Base-by-base conservation (phyloP, 2,888 invertebrate species). In the Protophormia terraenovae region DNA sequence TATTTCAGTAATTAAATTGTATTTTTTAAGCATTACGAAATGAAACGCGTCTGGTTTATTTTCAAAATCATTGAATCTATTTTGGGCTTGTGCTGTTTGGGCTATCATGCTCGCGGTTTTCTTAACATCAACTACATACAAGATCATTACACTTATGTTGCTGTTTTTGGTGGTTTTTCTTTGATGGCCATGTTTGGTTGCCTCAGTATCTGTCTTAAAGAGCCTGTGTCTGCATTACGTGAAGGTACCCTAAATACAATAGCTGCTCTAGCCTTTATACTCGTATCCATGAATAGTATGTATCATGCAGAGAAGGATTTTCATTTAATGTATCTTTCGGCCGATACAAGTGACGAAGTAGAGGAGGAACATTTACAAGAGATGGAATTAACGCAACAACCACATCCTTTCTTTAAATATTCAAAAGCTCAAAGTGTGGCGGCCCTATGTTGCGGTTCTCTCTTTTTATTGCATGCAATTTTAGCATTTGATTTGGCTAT, bases 391-490 rank as follows among this genome's bases (percentile, higher is more conserved):
- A 88, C 89, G 50, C 88, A 88, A 45, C 78, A 78, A 10, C 32
- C 82, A 2, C 90, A 91, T 86, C 87, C 88, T 0, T 90, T 89
- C 72, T 90, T 90, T 76, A 83, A 81, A 8, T 78, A 88, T 22
- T 89, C 88, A 22, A 90, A 89, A 50, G 75, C 84, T n/a, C 90
- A 91, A 72, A 89, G 90, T 32, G 88, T 90, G n/a, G 73, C 88
- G 0, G 87, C 90, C 0, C 75, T 90, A 12, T 45, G 83, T 12
- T 87, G 87, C 19, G 90, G 88, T 5, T 84, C 88, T 3, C 71
- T 90, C 24, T 89, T 89, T 84, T 60, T 90, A 69, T 47, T 90
- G 60, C 90, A 90, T 86, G 60, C 89, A 22, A 83, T 89, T 29
- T 87, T 89, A 4, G 89, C 90, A n/a, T 53, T 89, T n/a, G 90